These are phyloP conservation scores for Camptogramma bilineatum DNA, from an alignment of 2,888 invertebrate species.

Conservation along the genomic window DNA sequence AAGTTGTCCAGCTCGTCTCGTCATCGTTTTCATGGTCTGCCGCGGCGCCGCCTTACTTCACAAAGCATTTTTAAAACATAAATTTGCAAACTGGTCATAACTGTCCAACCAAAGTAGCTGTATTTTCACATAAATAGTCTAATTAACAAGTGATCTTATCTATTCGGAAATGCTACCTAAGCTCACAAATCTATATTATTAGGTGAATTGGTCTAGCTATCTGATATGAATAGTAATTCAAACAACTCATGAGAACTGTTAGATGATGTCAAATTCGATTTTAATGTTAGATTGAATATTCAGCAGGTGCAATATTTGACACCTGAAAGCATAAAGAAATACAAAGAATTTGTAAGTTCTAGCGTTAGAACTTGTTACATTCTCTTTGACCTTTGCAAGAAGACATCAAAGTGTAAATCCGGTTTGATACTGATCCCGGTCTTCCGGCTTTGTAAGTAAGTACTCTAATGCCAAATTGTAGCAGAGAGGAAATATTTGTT, in stretches of 20 bases:
- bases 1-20: no score
- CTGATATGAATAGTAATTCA: constrained; percentile 40
- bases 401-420: constrained; percentile 20
- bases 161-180: constrained; percentile 6
- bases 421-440: constrained; percentile 7
- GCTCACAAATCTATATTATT: constrained; percentile 27
- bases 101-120: constrained; percentile 10
- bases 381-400: constrained; percentile 21
- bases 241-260: constrained; percentile 35
- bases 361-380: constrained; percentile 1
- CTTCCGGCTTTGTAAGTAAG: constrained; percentile 9
- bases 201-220: constrained; percentile 30
- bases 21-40: no score
- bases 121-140: constrained; percentile 15
- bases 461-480: constrained; percentile 1
- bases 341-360: background rate
- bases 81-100: background rate
- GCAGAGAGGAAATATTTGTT: background rate
- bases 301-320: constrained; percentile 35
- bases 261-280: constrained; percentile 30
- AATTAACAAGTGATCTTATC: constrained; percentile 12
- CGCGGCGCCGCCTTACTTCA: no score
- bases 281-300: constrained; percentile 34
- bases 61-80: background rate
- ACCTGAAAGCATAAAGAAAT: background rate